Conservation (phyloP, 1,140 invertebrate genomes). For the Polypedilum pembai region DNA sequence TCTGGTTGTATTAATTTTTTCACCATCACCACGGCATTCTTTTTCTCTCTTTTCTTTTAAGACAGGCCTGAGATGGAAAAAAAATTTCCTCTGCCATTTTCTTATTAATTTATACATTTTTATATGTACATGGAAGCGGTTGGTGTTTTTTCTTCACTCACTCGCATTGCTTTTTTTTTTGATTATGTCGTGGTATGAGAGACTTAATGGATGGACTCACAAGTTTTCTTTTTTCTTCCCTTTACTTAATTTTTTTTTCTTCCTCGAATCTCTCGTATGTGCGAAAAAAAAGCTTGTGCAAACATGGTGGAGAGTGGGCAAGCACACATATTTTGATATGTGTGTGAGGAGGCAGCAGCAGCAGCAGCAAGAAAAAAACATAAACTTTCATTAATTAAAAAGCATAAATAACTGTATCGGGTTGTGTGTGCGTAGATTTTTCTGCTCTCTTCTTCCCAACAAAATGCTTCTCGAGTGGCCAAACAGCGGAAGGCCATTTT, state of each 20-base stretch:
- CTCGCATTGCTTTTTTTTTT: not conserved
- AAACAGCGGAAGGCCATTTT: conserved; percentile 16
- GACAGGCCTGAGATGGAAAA: not conserved
- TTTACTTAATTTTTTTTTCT: not conserved
- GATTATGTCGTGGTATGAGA: not conserved
- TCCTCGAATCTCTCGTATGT: not conserved
- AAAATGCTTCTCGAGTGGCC: not conserved
- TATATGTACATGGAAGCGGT: not conserved
- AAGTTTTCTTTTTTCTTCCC: conserved; percentile 3
- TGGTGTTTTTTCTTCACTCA: not conserved
- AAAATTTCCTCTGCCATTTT: conserved; percentile 17
- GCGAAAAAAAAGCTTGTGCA: not conserved
- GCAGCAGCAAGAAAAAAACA: conserved; percentile 4
- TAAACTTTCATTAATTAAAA: conserved; percentile 29
- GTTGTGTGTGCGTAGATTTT: not conserved
- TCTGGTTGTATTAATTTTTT: not conserved
- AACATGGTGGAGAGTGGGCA: not conserved
- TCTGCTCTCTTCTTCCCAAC: not conserved
- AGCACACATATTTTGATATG: conserved; percentile 3
- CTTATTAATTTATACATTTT: conserved; percentile 29
- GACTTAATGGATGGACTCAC: conserved; percentile 22
- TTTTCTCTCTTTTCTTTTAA: no score
- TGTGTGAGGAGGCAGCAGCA: not conserved
- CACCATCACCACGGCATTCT: no score
- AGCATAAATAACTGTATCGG: conserved; percentile 23